Evolutionary conservation across 2,888 invertebrate genomes (phyloP).

Genomic region (Cheilosia vernalis): DNA sequence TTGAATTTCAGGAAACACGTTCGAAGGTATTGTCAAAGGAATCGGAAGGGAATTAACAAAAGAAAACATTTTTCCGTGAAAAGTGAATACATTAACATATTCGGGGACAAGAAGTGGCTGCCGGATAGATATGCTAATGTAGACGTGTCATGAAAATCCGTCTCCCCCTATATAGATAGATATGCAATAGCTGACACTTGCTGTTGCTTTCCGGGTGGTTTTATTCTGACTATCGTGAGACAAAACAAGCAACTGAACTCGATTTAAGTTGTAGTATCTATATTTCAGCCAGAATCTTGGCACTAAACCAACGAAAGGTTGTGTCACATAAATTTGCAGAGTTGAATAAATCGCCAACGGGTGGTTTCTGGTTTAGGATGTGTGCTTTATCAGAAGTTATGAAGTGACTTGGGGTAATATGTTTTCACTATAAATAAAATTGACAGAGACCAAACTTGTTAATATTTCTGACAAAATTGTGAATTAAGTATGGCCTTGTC

Average conservation of each 20-base stretch:
- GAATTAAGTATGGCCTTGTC: conserved; percentile 24
- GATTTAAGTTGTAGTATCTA: conserved; percentile 25
- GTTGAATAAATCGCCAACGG: conserved; percentile 28
- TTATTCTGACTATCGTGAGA: background rate
- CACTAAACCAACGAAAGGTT: conserved; percentile 42
- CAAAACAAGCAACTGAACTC: conserved; percentile 18
- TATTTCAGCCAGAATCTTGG: conserved; percentile 19
- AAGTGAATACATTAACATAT: conserved; percentile 69
- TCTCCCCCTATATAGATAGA: background rate
- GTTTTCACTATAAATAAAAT: conserved; percentile 22
- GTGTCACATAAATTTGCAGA: conserved; percentile 16
- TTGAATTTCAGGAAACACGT: conserved; percentile 73
- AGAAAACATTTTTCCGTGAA: conserved; percentile 69
- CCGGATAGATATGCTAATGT: conserved; percentile 60
- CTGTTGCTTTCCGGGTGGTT: background rate
- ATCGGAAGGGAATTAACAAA: conserved; percentile 73
- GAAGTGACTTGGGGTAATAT: conserved; percentile 16
- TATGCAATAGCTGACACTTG: conserved; percentile 22
- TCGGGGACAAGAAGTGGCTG: conserved; percentile 46
- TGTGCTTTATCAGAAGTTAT: conserved; percentile 40
- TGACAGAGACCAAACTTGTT: conserved; percentile 23
- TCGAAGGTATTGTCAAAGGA: conserved; percentile 70
- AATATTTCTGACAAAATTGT: background rate
- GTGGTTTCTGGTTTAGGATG: conserved; percentile 27
- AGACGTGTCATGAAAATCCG: conserved; percentile 57